These are phyloP conservation scores for Leuciscus waleckii DNA, from an alignment of 2,797 vertebrate genomes.

Conservation along the genomic window DNA sequence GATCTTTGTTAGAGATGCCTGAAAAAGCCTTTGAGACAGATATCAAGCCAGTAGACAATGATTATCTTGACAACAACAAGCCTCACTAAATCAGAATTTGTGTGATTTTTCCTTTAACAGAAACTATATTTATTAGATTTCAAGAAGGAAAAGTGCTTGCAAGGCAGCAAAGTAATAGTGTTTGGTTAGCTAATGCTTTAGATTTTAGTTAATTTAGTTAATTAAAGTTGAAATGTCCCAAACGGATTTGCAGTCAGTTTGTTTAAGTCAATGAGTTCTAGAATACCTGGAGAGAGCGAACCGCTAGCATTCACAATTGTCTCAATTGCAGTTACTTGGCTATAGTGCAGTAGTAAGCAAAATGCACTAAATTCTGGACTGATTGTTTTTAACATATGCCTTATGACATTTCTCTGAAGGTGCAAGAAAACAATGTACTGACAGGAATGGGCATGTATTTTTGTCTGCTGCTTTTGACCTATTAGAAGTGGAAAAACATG, in stretches of 20 bases:
- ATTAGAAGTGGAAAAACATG: background rate
- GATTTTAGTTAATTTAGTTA: background rate
- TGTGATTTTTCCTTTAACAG: background rate
- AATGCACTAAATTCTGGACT: background rate
- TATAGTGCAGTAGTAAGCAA: background rate
- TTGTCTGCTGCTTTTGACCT: background rate
- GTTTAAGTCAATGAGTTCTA: background rate
- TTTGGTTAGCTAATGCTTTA: background rate
- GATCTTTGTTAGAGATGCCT: slow-evolving; percentile 9
- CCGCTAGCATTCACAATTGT: background rate
- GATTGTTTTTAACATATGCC: background rate
- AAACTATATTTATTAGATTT: background rate
- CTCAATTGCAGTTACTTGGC: background rate
- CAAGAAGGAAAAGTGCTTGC: background rate
- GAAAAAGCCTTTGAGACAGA: slow-evolving; percentile 21
- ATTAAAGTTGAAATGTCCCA: background rate
- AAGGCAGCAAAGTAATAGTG: background rate
- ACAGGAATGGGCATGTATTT: background rate
- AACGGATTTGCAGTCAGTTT: background rate
- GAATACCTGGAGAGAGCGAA: background rate
- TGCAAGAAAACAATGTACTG: background rate
- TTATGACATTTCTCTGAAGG: background rate
- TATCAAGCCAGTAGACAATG: background rate
- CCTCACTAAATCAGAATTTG: background rate
- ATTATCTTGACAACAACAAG: slow-evolving; percentile 21